These are phyloP conservation scores for Asobara japonica DNA, from an alignment of 1,140 invertebrate genomes.

Conservation along the genomic window DNA sequence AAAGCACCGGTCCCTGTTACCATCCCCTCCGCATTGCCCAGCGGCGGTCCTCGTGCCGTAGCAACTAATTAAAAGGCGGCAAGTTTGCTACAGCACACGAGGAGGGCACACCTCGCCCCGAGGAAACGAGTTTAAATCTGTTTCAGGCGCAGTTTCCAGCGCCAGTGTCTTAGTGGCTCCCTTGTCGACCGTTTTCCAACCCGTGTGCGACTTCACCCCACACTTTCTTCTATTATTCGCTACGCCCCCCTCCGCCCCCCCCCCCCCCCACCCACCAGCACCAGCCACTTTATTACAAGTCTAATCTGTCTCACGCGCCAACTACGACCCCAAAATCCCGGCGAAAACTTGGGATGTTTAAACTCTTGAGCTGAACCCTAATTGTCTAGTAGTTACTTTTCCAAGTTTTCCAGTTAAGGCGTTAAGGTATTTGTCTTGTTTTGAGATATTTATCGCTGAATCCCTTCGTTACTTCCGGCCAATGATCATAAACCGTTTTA, in stretches of 20 bases:
- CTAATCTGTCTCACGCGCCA: constrained; percentile 58
- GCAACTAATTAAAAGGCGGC: constrained; percentile 64
- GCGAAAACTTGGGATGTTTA: background rate
- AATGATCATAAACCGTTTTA: background rate
- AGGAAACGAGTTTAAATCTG: constrained; percentile 67
- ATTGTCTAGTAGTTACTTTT: background rate
- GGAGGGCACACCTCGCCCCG: constrained; percentile 35
- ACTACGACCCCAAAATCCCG: constrained; percentile 13
- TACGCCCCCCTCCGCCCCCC: background rate
- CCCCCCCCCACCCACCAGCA: constrained; percentile 22
- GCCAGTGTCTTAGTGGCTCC: constrained; percentile 64
- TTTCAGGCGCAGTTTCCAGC: constrained; percentile 62
- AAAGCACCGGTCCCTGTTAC: background rate
- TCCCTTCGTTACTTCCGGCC: background rate
- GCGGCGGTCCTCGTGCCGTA: constrained; percentile 32
- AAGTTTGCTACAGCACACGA: constrained; percentile 46
- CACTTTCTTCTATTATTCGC: background rate
- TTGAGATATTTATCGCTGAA: background rate
- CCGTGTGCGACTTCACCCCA: background rate
- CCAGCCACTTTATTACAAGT: constrained; percentile 62
- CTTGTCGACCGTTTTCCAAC: constrained; percentile 62
- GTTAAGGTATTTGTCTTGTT: background rate
- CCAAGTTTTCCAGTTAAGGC: constrained; percentile 2
- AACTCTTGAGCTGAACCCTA: background rate
- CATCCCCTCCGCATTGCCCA: background rate